Conservation (phyloP, 92 coral and sea anemone genomes). For the Palythoa grandis region DNA sequence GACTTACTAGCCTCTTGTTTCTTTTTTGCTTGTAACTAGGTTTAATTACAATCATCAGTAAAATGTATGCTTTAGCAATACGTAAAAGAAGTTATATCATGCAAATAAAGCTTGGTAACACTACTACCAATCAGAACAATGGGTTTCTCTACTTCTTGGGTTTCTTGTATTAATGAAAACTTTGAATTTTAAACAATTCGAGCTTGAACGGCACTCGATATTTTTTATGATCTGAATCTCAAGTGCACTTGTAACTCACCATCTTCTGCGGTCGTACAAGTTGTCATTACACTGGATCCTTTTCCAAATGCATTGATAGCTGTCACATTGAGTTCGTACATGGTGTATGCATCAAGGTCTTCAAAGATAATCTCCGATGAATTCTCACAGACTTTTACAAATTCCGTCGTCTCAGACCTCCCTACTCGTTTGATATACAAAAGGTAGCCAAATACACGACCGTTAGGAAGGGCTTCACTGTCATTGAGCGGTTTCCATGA, state of each 20-base stretch:
- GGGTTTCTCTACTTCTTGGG: too few relatives aligned
- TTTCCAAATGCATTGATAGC: constrained; percentile 19
- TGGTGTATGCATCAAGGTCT: background rate
- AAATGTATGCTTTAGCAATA: too few relatives aligned
- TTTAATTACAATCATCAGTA: too few relatives aligned
- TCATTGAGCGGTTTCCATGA: constrained; percentile 12
- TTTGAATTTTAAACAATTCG: background rate
- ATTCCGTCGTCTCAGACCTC: background rate
- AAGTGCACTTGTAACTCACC: background rate
- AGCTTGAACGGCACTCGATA: background rate
- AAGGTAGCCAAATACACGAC: background rate
- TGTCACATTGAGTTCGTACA: background rate
- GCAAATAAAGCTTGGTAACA: too few relatives aligned
- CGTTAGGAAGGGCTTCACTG: background rate
- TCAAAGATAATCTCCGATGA: background rate
- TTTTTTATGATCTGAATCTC: background rate
- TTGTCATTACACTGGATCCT: background rate
- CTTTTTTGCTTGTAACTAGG: too few relatives aligned
- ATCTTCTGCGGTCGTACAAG: constrained; percentile 6
- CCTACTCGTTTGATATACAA: background rate
- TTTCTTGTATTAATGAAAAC: background rate
- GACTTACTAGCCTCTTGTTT: too few relatives aligned
- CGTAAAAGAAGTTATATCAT: too few relatives aligned
- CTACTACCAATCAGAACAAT: too few relatives aligned
- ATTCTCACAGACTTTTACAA: background rate